phyloP scores from a whole-genome alignment of 1,140 invertebrate genomes.

The Brachionus koreanus region DNA sequence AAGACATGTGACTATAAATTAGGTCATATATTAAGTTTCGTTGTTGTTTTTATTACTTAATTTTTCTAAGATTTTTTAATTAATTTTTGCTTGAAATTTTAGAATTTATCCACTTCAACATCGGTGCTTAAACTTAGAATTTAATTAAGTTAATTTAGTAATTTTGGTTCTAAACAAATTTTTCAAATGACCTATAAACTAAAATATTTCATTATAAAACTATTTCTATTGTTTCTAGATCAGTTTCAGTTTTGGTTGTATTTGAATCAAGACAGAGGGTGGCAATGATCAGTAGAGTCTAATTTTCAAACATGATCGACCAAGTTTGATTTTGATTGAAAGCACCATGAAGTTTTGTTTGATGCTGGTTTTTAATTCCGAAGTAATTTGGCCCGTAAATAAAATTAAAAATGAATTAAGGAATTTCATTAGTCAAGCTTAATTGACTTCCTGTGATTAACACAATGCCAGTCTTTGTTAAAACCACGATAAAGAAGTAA shows the following conservation, averaged over 20 bases:
- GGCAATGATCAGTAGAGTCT: neutral
- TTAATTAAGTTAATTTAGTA: slow-evolving; percentile 5
- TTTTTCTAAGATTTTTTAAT: neutral
- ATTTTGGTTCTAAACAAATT: neutral
- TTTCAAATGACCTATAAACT: neutral
- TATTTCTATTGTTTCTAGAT: neutral
- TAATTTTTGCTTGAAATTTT: neutral
- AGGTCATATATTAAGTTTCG: neutral
- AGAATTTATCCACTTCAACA: neutral
- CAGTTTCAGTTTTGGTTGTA: neutral
- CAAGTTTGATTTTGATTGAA: neutral
- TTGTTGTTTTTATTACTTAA: neutral
- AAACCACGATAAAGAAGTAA: neutral
- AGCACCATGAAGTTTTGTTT: neutral
- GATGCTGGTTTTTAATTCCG: neutral
- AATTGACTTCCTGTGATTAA: slow-evolving; percentile 25
- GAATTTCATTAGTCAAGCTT: slow-evolving; percentile 30
- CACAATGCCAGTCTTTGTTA: neutral
- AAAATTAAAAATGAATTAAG: neutral
- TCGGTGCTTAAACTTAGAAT: neutral
- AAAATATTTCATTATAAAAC: slow-evolving; percentile 7
- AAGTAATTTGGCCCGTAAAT: neutral
- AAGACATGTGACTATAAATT: neutral
- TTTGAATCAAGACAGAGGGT: neutral
- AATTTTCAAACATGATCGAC: neutral